phyloP scores from a whole-genome alignment of 1,140 invertebrate genomes.

The Cydia pomonella region DNA sequence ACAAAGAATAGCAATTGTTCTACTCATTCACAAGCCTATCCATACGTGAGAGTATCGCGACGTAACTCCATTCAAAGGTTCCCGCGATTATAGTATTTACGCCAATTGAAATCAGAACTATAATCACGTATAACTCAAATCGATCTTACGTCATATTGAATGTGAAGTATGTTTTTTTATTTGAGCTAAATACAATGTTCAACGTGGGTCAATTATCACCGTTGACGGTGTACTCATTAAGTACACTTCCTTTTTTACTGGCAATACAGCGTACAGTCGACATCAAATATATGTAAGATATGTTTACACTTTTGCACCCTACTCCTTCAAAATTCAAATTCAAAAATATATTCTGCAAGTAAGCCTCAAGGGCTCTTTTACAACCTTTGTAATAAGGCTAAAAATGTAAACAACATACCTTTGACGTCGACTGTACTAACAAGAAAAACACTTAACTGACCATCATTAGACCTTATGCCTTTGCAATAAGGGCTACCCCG shows the following conservation, averaged over 20 bases:
- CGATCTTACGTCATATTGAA: neutral
- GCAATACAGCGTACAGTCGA: neutral
- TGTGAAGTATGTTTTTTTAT: neutral
- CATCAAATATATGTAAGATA: too few relatives aligned
- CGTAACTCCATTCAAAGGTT: neutral
- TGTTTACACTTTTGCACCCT: too few relatives aligned
- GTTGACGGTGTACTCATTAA: constrained; percentile 20
- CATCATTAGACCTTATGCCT: too few relatives aligned
- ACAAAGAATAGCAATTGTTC: constrained; percentile 10
- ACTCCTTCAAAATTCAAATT: too few relatives aligned
- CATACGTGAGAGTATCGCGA: neutral
- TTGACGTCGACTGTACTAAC: too few relatives aligned
- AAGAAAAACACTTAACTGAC: too few relatives aligned
- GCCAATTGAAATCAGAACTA: neutral
- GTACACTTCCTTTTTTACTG: constrained; percentile 20
- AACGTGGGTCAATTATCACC: constrained; percentile 9
- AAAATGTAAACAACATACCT: too few relatives aligned
- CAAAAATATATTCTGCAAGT: too few relatives aligned
- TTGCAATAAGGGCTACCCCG: too few relatives aligned
- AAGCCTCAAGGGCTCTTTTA: too few relatives aligned
- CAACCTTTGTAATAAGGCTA: too few relatives aligned
- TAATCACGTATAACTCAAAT: neutral
- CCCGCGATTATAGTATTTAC: neutral
- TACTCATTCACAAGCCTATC: neutral
- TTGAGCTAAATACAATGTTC: constrained; percentile 1